Percentiles rank a stretch among this genome's conserved stretches.
Conservation (phyloP, 2,888 invertebrate genomes). For the Keiferia lycopersicella region DNA sequence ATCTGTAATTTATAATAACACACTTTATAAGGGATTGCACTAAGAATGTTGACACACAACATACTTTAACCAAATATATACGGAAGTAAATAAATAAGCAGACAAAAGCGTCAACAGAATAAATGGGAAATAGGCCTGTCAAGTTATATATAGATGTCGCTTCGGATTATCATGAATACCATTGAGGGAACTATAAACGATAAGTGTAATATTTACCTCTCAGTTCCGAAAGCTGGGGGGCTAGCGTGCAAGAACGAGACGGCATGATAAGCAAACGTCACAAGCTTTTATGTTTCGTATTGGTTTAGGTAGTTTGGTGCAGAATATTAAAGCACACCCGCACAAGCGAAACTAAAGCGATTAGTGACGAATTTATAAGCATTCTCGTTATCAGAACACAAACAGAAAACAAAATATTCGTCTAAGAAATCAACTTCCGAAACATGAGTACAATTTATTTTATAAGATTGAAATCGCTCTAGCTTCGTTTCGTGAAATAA, state of each 20-base stretch:
- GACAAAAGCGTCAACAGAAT: no score
- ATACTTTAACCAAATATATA: no score
- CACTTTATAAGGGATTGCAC: no score
- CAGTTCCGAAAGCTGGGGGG: conserved; percentile 78
- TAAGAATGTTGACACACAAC: no score
- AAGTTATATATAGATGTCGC: not conserved
- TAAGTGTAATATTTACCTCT: conserved; percentile 69
- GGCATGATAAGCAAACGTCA: conserved; percentile 67
- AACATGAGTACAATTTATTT: no score
- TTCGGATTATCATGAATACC: not conserved
- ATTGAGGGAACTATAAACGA: not conserved
- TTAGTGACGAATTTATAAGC: not conserved
- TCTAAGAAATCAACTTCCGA: no score
- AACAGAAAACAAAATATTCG: no score
- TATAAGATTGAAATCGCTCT: not conserved
- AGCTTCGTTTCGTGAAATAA: not conserved
- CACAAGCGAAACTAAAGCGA: conserved; percentile 1
- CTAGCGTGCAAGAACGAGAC: conserved; percentile 78
- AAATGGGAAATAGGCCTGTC: no score
- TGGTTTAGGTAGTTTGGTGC: not conserved
- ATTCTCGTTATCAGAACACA: not conserved
- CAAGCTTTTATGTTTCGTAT: not conserved
- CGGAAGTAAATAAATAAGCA: no score
- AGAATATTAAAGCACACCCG: not conserved
- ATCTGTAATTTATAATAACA: no score